Base-by-base conservation (phyloP, 2,888 invertebrate genomes). In the Coelogynopora nodosa region DNA sequence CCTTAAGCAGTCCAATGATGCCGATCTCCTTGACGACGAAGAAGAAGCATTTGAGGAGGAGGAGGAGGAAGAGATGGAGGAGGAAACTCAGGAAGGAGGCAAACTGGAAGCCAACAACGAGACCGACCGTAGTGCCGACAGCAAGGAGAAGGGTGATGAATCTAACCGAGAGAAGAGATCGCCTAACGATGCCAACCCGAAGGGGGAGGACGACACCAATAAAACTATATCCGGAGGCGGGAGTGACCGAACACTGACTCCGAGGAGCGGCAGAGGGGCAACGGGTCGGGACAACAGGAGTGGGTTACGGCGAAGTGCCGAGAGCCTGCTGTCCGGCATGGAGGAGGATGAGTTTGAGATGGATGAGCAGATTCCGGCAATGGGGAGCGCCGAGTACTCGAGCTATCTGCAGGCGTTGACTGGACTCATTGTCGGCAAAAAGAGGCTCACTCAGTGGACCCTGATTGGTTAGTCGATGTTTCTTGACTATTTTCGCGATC, bases 21-120 rank as follows among this genome's bases (percentile, higher is more conserved):
- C 86, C 0, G 86, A 84, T 28, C 88, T 88, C 0, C 89, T 88
- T 74, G 89, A 86, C 84, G 26, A 88, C 87, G 83, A 88, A 88
- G 67, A 87, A 30, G 84, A 31, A 28, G 88, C 87, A 26, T 86
- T 82, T 13, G 88, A 88, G 5, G 88, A 86, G 67, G 89, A 88
- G 67, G 87, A 87, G 10, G 87, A 88, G n/a, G 84, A 88, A 49
- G 85, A 85, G 13, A 83, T 83, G 5, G 81, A 86, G 5, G 67
- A 67, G 27, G 87, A 89, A 18, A 87, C 86, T 31, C 86, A 88
- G 0, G 87, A 18, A 49, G 18, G 23, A 87, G 89, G 88, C 83
- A 88, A 88, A 23, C 87, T 89, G 81, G 87, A 86, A 26, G 83
- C 84, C 67, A 84, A 28, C 87, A 49, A 30, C 88, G 67, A 23